These are phyloP conservation scores for Pachyseris speciosa DNA, from an alignment of 64 coral and sea anemone genomes.

Conservation along the genomic window DNA sequence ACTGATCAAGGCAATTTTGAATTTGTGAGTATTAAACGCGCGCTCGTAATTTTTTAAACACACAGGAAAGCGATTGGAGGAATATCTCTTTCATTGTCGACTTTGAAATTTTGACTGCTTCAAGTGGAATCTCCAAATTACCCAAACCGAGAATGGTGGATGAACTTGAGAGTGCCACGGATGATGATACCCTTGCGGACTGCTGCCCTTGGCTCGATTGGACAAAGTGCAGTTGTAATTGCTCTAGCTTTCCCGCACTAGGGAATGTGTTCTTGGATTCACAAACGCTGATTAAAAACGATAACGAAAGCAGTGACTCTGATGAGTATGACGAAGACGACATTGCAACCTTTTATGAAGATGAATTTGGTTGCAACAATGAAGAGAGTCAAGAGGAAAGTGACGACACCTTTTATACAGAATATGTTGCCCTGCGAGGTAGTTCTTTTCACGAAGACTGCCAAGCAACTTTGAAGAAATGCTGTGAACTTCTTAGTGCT, in stretches of 20 bases:
- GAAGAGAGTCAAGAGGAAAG: neutral
- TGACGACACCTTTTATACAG: neutral
- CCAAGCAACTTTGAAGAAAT: conserved; percentile 1
- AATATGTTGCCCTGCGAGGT: conserved; percentile 12
- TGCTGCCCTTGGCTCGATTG: conserved; percentile 36
- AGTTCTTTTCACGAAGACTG: conserved; percentile 24
- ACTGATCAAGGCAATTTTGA: no score
- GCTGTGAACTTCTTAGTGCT: neutral
- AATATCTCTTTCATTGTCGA: no score
- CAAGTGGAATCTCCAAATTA: no score
- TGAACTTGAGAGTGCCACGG: no score
- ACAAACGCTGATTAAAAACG: neutral
- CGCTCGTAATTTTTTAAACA: no score
- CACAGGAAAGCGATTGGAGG: no score
- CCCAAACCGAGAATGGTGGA: no score
- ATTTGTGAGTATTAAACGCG: no score
- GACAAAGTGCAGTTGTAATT: neutral
- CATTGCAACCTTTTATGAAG: neutral
- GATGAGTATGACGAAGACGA: neutral
- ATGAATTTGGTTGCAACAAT: neutral
- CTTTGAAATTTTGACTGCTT: no score
- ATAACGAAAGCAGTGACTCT: no score
- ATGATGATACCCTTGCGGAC: no score
- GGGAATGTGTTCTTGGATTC: conserved; percentile 17
- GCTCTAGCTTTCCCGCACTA: neutral